Percentiles rank a stretch among this genome's conserved stretches.
phyloP scores from a whole-genome alignment of 2,797 vertebrate genomes.

The Acipenser ruthenus region DNA sequence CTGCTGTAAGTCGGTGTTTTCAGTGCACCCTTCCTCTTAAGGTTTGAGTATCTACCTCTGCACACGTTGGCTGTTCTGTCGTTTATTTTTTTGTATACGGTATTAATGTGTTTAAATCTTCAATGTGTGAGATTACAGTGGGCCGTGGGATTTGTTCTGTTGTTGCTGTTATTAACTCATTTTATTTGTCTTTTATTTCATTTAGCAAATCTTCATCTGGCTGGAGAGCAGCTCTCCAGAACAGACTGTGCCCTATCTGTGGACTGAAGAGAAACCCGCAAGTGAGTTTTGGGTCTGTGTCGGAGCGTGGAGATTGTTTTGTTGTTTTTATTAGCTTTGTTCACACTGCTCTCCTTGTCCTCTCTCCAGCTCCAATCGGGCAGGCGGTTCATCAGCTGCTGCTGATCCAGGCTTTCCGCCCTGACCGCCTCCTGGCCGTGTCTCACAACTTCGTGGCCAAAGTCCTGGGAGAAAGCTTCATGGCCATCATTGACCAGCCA shows the following conservation, averaged over 20 bases:
- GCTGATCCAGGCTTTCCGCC: slow-evolving; percentile 90
- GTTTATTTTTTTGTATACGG: too few relatives aligned
- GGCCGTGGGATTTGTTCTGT: not conserved
- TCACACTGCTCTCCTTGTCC: not conserved
- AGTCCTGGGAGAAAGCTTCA: slow-evolving; percentile 88
- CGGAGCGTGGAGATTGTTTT: not conserved
- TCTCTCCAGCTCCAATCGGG: slow-evolving; percentile 74
- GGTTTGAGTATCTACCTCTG: too few relatives aligned
- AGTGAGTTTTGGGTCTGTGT: slow-evolving; percentile 64
- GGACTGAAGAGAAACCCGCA: slow-evolving; percentile 83
- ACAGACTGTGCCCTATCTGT: slow-evolving; percentile 89
- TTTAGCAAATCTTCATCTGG: slow-evolving; percentile 96
- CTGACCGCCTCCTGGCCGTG: slow-evolving; percentile 89
- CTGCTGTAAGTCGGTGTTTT: too few relatives aligned
- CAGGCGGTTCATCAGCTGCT: slow-evolving; percentile 90
- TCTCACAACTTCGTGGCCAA: slow-evolving; percentile 86
- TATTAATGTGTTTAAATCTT: too few relatives aligned
- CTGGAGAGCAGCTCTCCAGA: slow-evolving; percentile 93
- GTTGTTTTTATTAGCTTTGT: not conserved
- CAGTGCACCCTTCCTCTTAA: too few relatives aligned
- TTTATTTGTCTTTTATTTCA: slow-evolving; percentile 6
- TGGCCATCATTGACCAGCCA: slow-evolving; percentile 95
- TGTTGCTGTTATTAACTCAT: not conserved
- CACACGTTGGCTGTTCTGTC: too few relatives aligned
- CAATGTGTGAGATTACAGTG: too few relatives aligned